A percentile compares a stretch with the other conserved stretches of the same genome.
These are phyloP conservation scores for Sinella curviseta DNA, from an alignment of 1,140 invertebrate species.

Conservation along the genomic window DNA sequence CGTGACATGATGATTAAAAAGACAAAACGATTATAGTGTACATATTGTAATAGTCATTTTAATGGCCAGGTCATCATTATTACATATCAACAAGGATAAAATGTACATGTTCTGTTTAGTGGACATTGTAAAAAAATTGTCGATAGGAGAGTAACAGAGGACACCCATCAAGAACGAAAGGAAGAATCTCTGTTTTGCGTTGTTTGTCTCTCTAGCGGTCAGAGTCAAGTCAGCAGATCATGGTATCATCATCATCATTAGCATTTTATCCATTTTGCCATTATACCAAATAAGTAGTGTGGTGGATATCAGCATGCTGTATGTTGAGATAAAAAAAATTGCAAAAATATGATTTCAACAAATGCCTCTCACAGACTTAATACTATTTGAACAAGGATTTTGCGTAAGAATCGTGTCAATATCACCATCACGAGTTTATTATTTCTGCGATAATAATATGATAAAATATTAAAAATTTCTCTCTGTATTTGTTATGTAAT, in stretches of 20 bases:
- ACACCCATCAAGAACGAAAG: neutral
- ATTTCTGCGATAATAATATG: neutral
- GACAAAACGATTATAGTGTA: neutral
- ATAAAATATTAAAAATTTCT: neutral
- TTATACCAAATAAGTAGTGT: too few relatives aligned
- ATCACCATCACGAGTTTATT: neutral
- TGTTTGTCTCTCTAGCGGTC: too few relatives aligned
- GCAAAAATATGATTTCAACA: neutral
- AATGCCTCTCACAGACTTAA: neutral
- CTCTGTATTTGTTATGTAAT: neutral
- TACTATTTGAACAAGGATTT: constrained; percentile 5
- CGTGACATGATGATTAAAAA: constrained; percentile 23
- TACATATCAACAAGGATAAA: too few relatives aligned
- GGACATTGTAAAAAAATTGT: too few relatives aligned
- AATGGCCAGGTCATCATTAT: constrained; percentile 1
- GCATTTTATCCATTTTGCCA: too few relatives aligned
- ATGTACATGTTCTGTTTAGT: too few relatives aligned
- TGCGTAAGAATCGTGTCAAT: neutral
- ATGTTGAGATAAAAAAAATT: too few relatives aligned
- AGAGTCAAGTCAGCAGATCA: too few relatives aligned
- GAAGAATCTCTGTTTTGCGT: too few relatives aligned
- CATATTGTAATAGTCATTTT: neutral
- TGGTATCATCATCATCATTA: too few relatives aligned
- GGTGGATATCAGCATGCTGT: too few relatives aligned
- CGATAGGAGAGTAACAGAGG: too few relatives aligned